Conservation (phyloP, 2,888 invertebrate genomes). For the Ecdyonurus torrentis region DNA sequence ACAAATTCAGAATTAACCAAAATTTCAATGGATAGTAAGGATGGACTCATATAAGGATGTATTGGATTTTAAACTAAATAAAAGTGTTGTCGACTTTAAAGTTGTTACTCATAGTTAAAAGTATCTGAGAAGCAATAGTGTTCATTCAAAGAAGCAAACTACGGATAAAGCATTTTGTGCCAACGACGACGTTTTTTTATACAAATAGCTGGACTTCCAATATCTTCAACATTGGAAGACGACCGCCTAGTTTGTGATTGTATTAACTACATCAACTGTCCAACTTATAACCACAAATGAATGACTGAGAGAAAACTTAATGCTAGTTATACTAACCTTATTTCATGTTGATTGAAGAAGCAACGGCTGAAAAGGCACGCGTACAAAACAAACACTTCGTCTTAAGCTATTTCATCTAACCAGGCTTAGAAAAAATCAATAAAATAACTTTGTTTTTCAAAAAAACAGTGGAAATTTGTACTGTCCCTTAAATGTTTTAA, state of each 20-base stretch:
- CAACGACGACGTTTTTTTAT: not conserved
- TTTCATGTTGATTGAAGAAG: not conserved
- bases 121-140: not conserved
- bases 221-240: not conserved
- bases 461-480: too few species aligned
- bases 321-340: not conserved
- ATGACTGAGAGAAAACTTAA: not conserved
- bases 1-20: not conserved
- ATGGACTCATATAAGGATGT: not conserved
- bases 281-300: not conserved
- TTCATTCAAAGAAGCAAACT: not conserved
- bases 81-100: not conserved
- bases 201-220: not conserved
- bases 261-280: not conserved
- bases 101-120: not conserved
- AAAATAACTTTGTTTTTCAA: too few species aligned
- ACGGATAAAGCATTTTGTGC: not conserved
- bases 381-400: too few species aligned
- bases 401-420: too few species aligned
- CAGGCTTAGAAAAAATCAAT: too few species aligned
- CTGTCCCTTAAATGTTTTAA: too few species aligned
- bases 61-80: not conserved
- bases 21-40: not conserved
- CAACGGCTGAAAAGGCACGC: not conserved
- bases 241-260: not conserved